Evolutionary conservation across 2,113 vertebrate genomes (phyloP), one percentile per base, ranked within the genome.

Genomic region (Nyctibius bracteatus): DNA sequence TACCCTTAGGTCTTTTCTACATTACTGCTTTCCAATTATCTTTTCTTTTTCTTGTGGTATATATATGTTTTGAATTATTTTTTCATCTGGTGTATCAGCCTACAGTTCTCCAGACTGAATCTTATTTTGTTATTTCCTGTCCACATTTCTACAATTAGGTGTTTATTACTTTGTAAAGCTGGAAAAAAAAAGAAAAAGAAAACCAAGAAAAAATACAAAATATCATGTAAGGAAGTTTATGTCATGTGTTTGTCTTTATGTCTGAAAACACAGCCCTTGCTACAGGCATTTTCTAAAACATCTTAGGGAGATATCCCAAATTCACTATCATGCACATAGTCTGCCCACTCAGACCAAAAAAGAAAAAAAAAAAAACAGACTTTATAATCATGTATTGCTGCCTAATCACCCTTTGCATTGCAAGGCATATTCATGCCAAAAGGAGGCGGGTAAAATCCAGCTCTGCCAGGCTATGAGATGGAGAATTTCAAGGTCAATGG

Each of bases 1-100:
- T 92, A 75, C 70, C 90, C 79, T 82, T 89, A 94, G 46, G 46
- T 94, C 74, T 88, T 55, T 86, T 81, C 75, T 87, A 47, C 92
- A 83, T 91, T 74, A 46, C 37, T 35, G 7, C 7, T 79, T 92
- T 96, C 43, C 86, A 94, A 74, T 90, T 81, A 62, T 39, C 22
- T 94, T 81, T 61, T 77, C 2, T 80, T 86, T 84, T 92, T 71
- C 27, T 90, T 92, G 41, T 61, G 78, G 71, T 86, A 94, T 85
- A 81, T 96, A 94, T 93, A 80, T 97, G 81, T 91, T 96, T 95
- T 93, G 63, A 94, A 91, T 96, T 97, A 86, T 81, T 95, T 95
- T 96, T 94, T 86, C 84, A 91, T 95, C 81, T 90, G 44, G 62
- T 70, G 16, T 25, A 90, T 92, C 84, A 83, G 52, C 19, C 31